Evolutionary conservation across 2,888 invertebrate species (phyloP).

Genomic region (Cryptocheilus praepositus): DNA sequence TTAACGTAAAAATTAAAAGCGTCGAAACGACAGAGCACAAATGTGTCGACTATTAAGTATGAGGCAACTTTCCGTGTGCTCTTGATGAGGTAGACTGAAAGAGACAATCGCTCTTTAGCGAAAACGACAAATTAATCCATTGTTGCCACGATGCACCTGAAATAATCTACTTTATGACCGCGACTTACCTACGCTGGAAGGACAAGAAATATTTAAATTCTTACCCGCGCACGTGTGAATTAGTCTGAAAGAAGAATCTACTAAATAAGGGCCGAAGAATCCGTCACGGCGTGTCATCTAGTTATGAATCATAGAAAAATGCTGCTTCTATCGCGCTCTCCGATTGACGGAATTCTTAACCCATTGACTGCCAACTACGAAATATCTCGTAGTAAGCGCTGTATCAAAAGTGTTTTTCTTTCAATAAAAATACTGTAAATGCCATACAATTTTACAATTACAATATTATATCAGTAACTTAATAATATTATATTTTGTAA

Average conservation of each 20-base stretch:
- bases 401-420: too few species aligned
- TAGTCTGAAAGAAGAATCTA: slow-evolving; percentile 89
- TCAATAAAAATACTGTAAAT: too few species aligned
- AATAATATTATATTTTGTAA: too few species aligned
- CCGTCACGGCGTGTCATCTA: too few species aligned
- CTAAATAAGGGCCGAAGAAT: slow-evolving; percentile 91
- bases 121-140: slow-evolving; percentile 84
- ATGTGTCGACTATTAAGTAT: slow-evolving; percentile 81
- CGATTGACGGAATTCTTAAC: too few species aligned
- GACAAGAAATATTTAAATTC: slow-evolving; percentile 84
- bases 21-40: slow-evolving; percentile 79
- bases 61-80: slow-evolving; percentile 86
- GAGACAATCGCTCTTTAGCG: slow-evolving; percentile 66
- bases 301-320: too few species aligned
- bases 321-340: too few species aligned
- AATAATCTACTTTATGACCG: slow-evolving; percentile 86
- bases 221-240: slow-evolving; percentile 82
- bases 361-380: too few species aligned
- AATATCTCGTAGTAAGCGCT: slow-evolving; percentile 85
- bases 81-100: slow-evolving; percentile 81
- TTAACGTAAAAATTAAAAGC: too few species aligned
- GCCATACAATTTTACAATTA: too few species aligned
- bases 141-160: slow-evolving; percentile 96
- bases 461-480: too few species aligned
- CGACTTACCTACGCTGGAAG: slow-evolving; percentile 85